Evolutionary conservation across 1,140 invertebrate species (phyloP).

Genomic region (Rhagoletis pomonella): DNA sequence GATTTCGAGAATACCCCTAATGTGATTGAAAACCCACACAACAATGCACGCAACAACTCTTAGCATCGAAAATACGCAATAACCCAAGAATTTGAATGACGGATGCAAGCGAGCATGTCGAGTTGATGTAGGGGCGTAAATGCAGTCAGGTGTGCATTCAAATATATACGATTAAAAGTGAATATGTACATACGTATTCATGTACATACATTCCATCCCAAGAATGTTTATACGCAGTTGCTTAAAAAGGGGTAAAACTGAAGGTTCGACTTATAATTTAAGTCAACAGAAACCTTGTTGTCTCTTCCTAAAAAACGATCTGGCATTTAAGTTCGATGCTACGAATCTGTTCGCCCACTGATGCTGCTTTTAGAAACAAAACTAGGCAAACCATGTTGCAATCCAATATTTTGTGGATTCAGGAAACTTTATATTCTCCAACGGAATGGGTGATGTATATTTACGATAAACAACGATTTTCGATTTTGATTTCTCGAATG

Average conservation of each 20-base stretch:
- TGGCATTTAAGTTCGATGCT: too few species aligned
- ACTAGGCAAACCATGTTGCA: too few species aligned
- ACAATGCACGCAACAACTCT: constrained; percentile 7
- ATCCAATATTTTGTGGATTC: too few species aligned
- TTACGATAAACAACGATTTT: too few species aligned
- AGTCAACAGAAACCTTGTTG: too few species aligned
- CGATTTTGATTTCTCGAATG: too few species aligned
- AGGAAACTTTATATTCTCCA: too few species aligned
- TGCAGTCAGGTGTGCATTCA: constrained; percentile 45
- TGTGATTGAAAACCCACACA: constrained; percentile 25
- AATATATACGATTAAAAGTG: background rate
- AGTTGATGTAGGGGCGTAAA: constrained; percentile 17
- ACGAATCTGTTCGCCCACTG: too few species aligned
- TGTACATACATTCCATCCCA: background rate
- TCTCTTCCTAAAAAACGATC: too few species aligned
- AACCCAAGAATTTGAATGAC: background rate
- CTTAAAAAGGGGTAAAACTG: background rate
- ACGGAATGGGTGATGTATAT: too few species aligned
- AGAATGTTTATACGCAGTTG: background rate
- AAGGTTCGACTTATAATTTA: too few species aligned
- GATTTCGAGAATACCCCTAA: background rate
- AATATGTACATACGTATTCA: background rate
- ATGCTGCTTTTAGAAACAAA: too few species aligned
- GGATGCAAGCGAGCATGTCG: background rate
- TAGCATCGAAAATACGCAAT: background rate